These are phyloP conservation scores for Anisognathus igniventris DNA, from an alignment of 2,797 vertebrate species.

Conservation along the genomic window DNA sequence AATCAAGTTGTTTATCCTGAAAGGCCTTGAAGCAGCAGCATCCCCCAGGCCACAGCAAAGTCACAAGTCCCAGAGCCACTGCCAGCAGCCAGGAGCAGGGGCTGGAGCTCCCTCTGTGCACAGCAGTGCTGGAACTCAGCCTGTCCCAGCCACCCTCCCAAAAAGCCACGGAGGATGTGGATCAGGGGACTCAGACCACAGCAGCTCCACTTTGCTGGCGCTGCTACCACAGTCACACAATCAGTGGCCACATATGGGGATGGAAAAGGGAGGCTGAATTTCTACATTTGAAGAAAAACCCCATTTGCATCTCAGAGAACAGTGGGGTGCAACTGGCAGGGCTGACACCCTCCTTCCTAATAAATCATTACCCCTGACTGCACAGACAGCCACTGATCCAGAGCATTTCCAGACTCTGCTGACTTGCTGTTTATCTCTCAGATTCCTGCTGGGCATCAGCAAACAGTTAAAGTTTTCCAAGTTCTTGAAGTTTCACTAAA, in stretches of 20 bases:
- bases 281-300: background rate
- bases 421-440: background rate
- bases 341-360: background rate
- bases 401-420: background rate
- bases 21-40: background rate
- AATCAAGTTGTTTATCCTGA: background rate
- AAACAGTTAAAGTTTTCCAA: background rate
- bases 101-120: background rate
- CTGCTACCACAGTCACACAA: background rate
- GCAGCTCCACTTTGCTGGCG: background rate
- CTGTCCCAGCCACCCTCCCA: background rate
- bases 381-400: background rate
- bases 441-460: background rate
- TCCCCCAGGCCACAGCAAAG: background rate
- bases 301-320: background rate
- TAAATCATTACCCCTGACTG: background rate
- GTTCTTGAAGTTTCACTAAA: background rate
- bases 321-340: background rate
- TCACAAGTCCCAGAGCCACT: accelerated
- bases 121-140: background rate
- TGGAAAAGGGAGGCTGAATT: background rate
- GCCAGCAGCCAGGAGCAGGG: background rate
- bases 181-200: accelerated
- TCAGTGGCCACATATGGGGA: background rate
- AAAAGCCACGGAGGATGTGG: background rate